Percentiles rank a stretch among this genome's conserved stretches.
phyloP scores from a whole-genome alignment of 2,113 vertebrate genomes.

The Melanotaenia duboulayi region DNA sequence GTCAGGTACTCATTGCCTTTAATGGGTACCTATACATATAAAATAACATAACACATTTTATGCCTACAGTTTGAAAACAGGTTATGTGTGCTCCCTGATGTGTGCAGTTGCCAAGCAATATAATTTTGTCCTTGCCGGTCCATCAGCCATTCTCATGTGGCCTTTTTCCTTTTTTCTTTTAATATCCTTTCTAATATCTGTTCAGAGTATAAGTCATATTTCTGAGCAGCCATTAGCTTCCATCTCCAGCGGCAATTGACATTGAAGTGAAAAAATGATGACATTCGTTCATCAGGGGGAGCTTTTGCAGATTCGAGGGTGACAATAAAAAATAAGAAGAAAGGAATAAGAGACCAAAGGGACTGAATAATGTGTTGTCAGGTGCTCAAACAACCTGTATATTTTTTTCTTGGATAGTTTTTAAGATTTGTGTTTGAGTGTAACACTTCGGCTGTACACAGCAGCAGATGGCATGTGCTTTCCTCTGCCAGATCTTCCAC shows the following conservation, averaged over 20 bases:
- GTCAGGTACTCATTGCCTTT: constrained; percentile 23
- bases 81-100: constrained; percentile 4
- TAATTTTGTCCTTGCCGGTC: constrained; percentile 49
- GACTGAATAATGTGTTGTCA: background rate
- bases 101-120: constrained; percentile 43
- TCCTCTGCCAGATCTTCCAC: constrained; percentile 31
- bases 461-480: constrained; percentile 68
- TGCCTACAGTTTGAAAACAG: constrained; percentile 7
- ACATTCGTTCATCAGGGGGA: constrained; percentile 17
- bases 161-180: constrained; percentile 3
- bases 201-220: constrained; percentile 45
- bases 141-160: constrained; percentile 42
- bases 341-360: constrained; percentile 6
- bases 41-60: constrained; percentile 27
- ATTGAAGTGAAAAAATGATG: constrained; percentile 32
- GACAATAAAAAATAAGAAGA: background rate
- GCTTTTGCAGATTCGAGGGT: background rate
- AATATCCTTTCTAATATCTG: constrained; percentile 56
- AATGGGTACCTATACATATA: too few relatives aligned
- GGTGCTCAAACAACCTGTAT: background rate
- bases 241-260: constrained; percentile 43
- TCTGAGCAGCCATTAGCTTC: constrained; percentile 52
- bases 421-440: constrained; percentile 41
- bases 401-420: constrained; percentile 7
- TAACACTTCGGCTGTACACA: constrained; percentile 19